Evolutionary conservation across 1,140 invertebrate species (phyloP).

Genomic region (Paracyclopina nana): DNA sequence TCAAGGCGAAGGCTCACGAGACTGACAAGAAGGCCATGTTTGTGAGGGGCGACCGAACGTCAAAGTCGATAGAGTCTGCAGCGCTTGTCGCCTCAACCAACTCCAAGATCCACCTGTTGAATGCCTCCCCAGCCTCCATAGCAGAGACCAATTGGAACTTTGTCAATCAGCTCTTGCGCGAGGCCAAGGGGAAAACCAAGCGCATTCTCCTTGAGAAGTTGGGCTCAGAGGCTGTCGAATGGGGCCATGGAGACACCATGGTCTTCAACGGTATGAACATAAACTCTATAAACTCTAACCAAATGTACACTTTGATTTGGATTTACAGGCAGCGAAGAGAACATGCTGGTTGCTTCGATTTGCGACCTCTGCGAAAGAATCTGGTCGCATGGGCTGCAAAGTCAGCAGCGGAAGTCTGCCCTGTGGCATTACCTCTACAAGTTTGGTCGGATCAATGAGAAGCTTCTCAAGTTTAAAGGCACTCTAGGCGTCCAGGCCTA

Average conservation of each 20-base stretch:
- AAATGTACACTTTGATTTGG: constrained; percentile 5
- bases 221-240: constrained; percentile 74
- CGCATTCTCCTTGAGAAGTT: constrained; percentile 94
- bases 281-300: not conserved
- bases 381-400: constrained; percentile 87
- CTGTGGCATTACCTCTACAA: constrained; percentile 46
- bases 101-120: constrained; percentile 24
- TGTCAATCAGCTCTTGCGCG: constrained; percentile 87
- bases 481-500: constrained; percentile 6
- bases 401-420: constrained; percentile 57
- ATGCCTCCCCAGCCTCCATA: constrained; percentile 56
- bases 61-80: not conserved
- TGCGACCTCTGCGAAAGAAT: constrained; percentile 93
- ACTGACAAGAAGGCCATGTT: not conserved
- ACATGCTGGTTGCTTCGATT: constrained; percentile 84
- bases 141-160: constrained; percentile 97
- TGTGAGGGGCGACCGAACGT: constrained; percentile 1
- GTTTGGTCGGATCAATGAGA: constrained; percentile 8
- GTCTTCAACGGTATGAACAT: not conserved
- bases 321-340: constrained; percentile 62
- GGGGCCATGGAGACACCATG: constrained; percentile 42
- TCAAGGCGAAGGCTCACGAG: not conserved
- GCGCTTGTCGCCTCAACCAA: not conserved
- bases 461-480: not conserved
- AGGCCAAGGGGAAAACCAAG: constrained; percentile 82